Base-by-base conservation (phyloP, 1,140 invertebrate genomes). In the Lucilia cuprina region DNA sequence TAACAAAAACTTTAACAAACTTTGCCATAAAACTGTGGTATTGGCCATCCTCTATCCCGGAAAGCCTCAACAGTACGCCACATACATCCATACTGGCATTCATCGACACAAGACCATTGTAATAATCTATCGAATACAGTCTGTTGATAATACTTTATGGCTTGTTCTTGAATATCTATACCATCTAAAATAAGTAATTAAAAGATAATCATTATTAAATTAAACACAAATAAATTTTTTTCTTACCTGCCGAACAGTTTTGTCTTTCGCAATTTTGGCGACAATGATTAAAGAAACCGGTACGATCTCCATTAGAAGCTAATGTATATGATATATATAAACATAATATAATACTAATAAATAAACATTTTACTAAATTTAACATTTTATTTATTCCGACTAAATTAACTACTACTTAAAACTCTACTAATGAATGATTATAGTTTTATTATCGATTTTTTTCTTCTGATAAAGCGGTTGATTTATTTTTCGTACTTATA, bases 21-120 rank as follows among this genome's bases (percentile, higher is more conserved):
- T 93, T 99, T 99, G 88, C 98, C 98, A 94, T 97, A 95, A 92
- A 99, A 99, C 91, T 99, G 98, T 55, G 98, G 98, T 77, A 96
- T 93, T 50, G 92, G 88, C 88, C 94, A 94, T 0, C 94, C 94
- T 86, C 94, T 92, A 84, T 93, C 92, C 70, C 94, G 87, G 89
- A 98, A 99, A 14, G 93, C 93, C 14, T 95, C 92, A 0, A 99
- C 96, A 10, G 98, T 98, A 83, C 94, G 92, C 98, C 98, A 99
- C 96, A 98, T 99, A 89, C 98, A 99, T 4, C 93, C 91, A 88
- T 99, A 98, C 84, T 93, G 93, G 87, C 97, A 98, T 88, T 98
- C 96, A 90, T 97, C 96, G 4, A 91, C 90, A 89, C 97, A 98
- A 82, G 93, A 93, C 97, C 97, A 98, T 5, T 92, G 88, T 1